Evolutionary conservation across 2,797 vertebrate species (phyloP), one percentile per base, ranked within the genome.

Genomic region (Phylloscopus collybita): DNA sequence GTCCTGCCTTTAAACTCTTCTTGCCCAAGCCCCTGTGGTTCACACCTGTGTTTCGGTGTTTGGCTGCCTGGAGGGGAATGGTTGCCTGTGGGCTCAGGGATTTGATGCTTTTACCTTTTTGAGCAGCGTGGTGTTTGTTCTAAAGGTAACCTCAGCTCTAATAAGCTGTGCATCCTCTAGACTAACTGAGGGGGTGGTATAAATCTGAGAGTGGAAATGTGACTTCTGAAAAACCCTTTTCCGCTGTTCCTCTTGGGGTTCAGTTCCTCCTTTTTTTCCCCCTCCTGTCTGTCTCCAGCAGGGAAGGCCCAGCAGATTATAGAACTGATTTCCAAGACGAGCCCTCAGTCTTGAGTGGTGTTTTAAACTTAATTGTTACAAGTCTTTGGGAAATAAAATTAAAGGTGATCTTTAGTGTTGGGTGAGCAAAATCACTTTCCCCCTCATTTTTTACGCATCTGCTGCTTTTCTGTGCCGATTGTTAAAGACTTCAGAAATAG

Each of bases 281-380:
- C 53, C 40, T 74, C 56, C 50, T 72, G 13, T 69, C 64, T 56
- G 49, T 60, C 49, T 64, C 3, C 3, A 88, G 47, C 30, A 7
- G 25, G 69, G 67, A 92, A 79, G 65, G 65, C 50, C 38, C 84
- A 9, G 62, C 56, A 10, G 22, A 14, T n/a, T 82, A 53, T 76
- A 26, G 70, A 91, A 83, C 21, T 83, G 49, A 73, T 83, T 85
- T 93, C 76, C 76, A 76, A 80, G 83, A 69, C 82, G 36, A 92
- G 49, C 49, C 29, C n/a, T 89, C 26, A 6, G 45, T 62, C 54
- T 69, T 90, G 80, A 88, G 57, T 79, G 32, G 11, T 29, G 23
- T 59, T 86, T 76, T 60, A 84, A 93, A 82, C 62, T 56, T 54
- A 85, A 73, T 40, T 60, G 65, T 42, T 81, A 34, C 27, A 93